Evolutionary conservation across 2,113 vertebrate genomes (phyloP).

Genomic region (Cynopterus brachyotis): DNA sequence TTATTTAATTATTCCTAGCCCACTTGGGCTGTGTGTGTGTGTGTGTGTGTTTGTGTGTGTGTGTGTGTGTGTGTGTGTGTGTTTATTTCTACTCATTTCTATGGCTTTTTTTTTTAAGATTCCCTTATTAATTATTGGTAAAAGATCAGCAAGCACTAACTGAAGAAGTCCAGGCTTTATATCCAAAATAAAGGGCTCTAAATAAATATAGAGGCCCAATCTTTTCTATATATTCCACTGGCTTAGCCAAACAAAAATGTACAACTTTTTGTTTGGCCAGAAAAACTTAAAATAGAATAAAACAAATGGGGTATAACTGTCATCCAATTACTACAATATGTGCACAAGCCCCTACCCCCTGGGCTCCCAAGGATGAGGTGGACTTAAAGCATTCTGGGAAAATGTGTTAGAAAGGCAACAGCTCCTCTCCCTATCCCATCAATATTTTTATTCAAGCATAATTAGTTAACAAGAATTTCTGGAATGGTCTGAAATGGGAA

Average conservation of each 20-base stretch:
- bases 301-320: not conserved
- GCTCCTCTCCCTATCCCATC: not conserved
- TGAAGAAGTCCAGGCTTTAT: not conserved
- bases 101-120: not conserved
- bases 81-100: not conserved
- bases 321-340: not conserved
- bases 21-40: not conserved
- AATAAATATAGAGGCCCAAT: not conserved
- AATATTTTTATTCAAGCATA: not conserved
- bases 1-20: not conserved
- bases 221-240: not conserved
- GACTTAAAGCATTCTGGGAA: not conserved
- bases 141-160: not conserved
- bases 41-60: not conserved
- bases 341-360: fast-evolving
- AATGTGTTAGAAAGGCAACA: not conserved
- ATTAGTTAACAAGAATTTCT: not conserved
- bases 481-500: not conserved
- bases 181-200: not conserved
- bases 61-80: not conserved
- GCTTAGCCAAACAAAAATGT: not conserved
- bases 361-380: not conserved
- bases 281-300: not conserved
- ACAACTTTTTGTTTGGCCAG: not conserved
- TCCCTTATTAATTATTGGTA: not conserved